A percentile compares a stretch with the other conserved stretches of the same genome.
Conservation (phyloP, 2,113 vertebrate genomes). For the Phasianus colchicus region DNA sequence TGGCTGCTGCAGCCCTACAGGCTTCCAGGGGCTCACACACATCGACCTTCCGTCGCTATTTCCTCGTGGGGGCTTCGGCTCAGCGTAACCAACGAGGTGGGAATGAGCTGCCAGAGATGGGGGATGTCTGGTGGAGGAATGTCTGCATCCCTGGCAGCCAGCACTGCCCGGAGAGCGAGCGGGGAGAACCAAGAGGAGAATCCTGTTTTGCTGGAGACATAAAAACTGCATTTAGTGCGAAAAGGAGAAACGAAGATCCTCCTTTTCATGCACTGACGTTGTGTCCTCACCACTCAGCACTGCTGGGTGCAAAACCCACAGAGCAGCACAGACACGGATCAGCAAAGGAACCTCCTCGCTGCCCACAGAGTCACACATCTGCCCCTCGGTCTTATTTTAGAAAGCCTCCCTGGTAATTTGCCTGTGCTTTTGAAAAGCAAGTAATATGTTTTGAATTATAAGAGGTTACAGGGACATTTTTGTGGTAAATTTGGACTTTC, state of each 20-base stretch:
- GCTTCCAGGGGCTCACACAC: not conserved
- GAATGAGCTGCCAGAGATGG: slow-evolving; percentile 42
- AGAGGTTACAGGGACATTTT: slow-evolving; percentile 88
- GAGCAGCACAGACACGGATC: not conserved
- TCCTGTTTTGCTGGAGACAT: slow-evolving; percentile 5
- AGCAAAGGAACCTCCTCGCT: slow-evolving; percentile 34
- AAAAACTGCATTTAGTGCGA: not conserved
- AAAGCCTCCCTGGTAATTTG: slow-evolving; percentile 75
- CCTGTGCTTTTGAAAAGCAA: slow-evolving; percentile 82
- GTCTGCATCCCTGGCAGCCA: slow-evolving; percentile 56
- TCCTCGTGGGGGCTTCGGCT: not conserved
- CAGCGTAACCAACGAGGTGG: not conserved
- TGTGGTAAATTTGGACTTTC: slow-evolving; percentile 86
- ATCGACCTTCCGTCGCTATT: not conserved
- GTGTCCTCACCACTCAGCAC: too few relatives aligned
- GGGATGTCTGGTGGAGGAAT: slow-evolving; percentile 53
- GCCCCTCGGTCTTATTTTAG: slow-evolving; percentile 80
- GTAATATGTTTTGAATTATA: slow-evolving; percentile 91
- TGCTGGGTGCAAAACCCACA: not conserved
- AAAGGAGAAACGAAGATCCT: not conserved
- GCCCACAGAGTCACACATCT: slow-evolving; percentile 77
- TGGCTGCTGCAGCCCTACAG: not conserved
- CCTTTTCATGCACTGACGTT: rapidly evolving
- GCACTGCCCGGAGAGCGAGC: not conserved
- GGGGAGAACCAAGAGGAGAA: not conserved